A percentile compares a stretch with the other conserved stretches of the same genome.
phyloP scores from a whole-genome alignment of 1,140 invertebrate species.

The Drosophila bipectinata region DNA sequence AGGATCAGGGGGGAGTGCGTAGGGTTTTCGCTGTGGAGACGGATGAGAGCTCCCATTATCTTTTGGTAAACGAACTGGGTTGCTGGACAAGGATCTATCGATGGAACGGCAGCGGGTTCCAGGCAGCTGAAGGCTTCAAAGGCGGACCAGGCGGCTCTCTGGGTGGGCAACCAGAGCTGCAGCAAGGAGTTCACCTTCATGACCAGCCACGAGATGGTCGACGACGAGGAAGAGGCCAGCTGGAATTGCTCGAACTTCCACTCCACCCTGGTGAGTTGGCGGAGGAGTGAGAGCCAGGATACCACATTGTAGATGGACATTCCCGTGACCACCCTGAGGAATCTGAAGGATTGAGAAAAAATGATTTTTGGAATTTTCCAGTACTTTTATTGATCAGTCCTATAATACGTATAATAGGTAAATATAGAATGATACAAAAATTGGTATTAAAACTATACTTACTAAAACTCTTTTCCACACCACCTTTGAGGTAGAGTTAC shows the following conservation, averaged over 20 bases:
- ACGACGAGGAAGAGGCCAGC: constrained; percentile 28
- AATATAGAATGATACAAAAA: too few relatives aligned
- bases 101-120: constrained; percentile 52
- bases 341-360: too few relatives aligned
- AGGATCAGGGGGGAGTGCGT: constrained; percentile 40
- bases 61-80: constrained; percentile 64
- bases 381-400: too few relatives aligned
- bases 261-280: constrained; percentile 46
- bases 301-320: constrained; percentile 23
- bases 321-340: constrained; percentile 16
- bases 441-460: too few relatives aligned
- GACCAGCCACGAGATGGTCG: constrained; percentile 64
- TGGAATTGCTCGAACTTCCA: constrained; percentile 54
- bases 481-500: too few relatives aligned
- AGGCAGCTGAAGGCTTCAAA: constrained; percentile 32
- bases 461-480: too few relatives aligned
- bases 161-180: constrained; percentile 9
- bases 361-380: too few relatives aligned
- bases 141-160: constrained; percentile 57
- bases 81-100: constrained; percentile 60
- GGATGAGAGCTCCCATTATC: constrained; percentile 18
- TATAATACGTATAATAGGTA: too few relatives aligned
- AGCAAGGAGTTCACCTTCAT: constrained; percentile 53
- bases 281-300: constrained; percentile 10
- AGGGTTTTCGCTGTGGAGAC: constrained; percentile 49